phyloP scores from a whole-genome alignment of 1,140 invertebrate genomes.

The Drosophila prosaltans region DNA sequence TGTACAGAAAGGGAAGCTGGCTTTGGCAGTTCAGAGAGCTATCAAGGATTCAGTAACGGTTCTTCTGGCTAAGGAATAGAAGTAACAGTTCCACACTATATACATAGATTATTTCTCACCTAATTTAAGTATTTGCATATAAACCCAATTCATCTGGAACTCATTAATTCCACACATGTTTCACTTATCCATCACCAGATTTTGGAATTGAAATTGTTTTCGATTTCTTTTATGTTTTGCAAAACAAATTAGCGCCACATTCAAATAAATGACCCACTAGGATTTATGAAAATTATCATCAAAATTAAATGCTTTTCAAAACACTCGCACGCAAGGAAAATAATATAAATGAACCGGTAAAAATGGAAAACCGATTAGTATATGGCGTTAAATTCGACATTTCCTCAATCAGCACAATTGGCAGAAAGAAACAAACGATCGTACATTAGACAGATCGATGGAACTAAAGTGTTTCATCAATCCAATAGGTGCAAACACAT shows the following conservation, averaged over 20 bases:
- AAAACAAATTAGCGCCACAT: constrained; percentile 55
- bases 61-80: too few species aligned
- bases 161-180: background rate
- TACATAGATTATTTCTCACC: too few species aligned
- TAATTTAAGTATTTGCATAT: too few species aligned
- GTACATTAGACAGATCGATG: constrained; percentile 7
- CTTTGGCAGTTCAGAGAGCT: too few species aligned
- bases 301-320: constrained; percentile 69
- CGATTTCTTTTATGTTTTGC: constrained; percentile 24
- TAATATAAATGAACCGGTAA: constrained; percentile 18
- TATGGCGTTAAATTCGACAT: constrained; percentile 66
- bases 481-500: constrained; percentile 33
- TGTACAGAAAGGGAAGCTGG: too few species aligned
- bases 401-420: constrained; percentile 63
- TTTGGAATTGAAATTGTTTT: constrained; percentile 14
- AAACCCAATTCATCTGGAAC: too few species aligned
- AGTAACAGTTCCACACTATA: too few species aligned
- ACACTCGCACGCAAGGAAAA: background rate
- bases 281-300: constrained; percentile 71
- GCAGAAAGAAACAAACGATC: constrained; percentile 28
- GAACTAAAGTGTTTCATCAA: constrained; percentile 67
- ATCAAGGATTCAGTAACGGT: too few species aligned
- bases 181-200: constrained; percentile 21
- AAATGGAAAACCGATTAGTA: constrained; percentile 60
- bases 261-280: constrained; percentile 44